Evolutionary conservation across 2,888 invertebrate species (phyloP).

Genomic region (Pyralis farinalis): DNA sequence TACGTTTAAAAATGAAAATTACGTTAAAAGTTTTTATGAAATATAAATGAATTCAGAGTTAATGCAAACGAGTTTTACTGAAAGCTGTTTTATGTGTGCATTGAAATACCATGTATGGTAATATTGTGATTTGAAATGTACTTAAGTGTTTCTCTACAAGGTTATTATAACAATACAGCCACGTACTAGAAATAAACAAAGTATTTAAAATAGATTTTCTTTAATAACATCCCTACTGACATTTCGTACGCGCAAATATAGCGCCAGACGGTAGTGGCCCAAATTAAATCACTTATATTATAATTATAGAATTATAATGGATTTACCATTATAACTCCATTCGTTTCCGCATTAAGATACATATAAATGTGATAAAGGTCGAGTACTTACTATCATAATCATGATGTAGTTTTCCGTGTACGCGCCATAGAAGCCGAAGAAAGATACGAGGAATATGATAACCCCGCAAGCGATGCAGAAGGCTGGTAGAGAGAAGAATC

Average conservation of each 20-base stretch:
- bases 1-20: too few relatives aligned
- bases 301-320: too few relatives aligned
- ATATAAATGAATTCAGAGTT: too few relatives aligned
- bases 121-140: too few relatives aligned
- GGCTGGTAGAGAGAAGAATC: slow-evolving; percentile 88
- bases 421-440: slow-evolving; percentile 95
- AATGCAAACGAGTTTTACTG: too few relatives aligned
- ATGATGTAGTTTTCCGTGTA: slow-evolving; percentile 91
- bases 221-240: slow-evolving; percentile 13
- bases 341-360: background rate
- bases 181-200: too few relatives aligned
- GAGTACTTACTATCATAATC: slow-evolving; percentile 85
- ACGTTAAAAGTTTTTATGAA: too few relatives aligned
- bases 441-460: slow-evolving; percentile 89
- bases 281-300: slow-evolving; percentile 17
- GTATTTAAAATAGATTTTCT: background rate
- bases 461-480: slow-evolving; percentile 86
- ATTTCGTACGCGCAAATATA: slow-evolving; percentile 23
- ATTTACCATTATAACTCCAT: slow-evolving; percentile 16
- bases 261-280: slow-evolving; percentile 14
- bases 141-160: too few relatives aligned
- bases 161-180: too few relatives aligned
- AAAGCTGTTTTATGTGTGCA: too few relatives aligned
- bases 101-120: too few relatives aligned
- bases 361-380: background rate